These are phyloP conservation scores for Anguilla japonica DNA, from an alignment of 2,113 vertebrate species.

Conservation along the genomic window DNA sequence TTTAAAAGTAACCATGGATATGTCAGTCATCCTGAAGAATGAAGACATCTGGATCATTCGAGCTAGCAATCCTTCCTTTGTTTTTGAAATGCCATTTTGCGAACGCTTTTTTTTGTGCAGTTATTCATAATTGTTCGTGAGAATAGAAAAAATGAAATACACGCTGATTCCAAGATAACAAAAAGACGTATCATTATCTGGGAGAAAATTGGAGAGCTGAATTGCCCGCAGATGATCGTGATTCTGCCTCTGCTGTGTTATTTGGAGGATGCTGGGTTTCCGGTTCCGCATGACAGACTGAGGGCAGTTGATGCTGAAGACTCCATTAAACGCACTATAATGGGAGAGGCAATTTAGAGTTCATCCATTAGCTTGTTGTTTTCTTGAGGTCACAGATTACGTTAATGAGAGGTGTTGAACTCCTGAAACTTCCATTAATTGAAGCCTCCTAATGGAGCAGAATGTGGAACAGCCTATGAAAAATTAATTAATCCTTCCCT, in stretches of 20 bases:
- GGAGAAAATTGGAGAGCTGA: neutral
- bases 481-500: neutral
- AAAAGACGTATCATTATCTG: slow-evolving; percentile 4
- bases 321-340: neutral
- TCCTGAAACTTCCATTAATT: no score
- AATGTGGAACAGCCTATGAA: neutral
- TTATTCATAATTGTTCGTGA: neutral
- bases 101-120: neutral
- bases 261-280: neutral
- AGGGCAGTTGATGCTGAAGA: neutral
- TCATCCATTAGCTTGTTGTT: neutral
- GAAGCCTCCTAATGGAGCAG: neutral
- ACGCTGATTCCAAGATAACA: neutral
- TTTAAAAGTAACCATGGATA: neutral
- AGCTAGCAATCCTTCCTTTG: neutral
- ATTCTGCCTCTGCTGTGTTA: neutral
- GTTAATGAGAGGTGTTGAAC: no score
- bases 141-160: neutral
- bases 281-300: neutral
- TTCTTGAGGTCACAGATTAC: neutral
- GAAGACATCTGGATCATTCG: slow-evolving; percentile 2
- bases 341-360: neutral
- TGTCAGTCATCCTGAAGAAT: neutral
- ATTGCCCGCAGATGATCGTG: neutral
- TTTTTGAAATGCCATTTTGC: neutral